Conservation (phyloP, 1,140 invertebrate genomes). For the Metopolophium dirhodum region DNA sequence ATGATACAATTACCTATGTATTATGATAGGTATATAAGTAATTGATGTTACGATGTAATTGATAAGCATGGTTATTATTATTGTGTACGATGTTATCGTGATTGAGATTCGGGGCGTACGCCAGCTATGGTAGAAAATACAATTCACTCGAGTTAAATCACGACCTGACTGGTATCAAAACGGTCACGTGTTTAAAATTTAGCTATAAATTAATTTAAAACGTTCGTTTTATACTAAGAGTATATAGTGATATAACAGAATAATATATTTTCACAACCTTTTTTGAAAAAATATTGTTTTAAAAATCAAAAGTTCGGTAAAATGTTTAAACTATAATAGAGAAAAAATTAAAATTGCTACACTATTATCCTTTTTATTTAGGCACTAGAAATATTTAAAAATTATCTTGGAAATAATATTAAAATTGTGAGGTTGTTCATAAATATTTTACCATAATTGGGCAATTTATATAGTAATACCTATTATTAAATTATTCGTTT, state of each 20-base stretch:
- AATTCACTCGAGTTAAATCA: neutral
- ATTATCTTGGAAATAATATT: neutral
- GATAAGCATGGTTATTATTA: neutral
- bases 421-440: neutral
- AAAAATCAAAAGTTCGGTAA: neutral
- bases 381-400: neutral
- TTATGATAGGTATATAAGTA: no score
- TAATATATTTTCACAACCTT: no score
- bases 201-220: neutral
- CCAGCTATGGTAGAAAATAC: neutral
- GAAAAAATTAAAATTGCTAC: neutral
- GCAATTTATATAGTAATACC: no score
- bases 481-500: no score
- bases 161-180: neutral
- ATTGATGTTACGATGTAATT: no score
- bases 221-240: no score
- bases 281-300: no score
- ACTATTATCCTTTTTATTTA: neutral
- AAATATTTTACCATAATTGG: neutral
- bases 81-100: neutral
- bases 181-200: neutral
- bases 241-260: no score
- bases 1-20: no score
- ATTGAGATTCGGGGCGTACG: neutral
- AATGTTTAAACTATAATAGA: neutral